Evolutionary conservation across 2,888 invertebrate species (phyloP).

Genomic region (Cynaeus angustus): DNA sequence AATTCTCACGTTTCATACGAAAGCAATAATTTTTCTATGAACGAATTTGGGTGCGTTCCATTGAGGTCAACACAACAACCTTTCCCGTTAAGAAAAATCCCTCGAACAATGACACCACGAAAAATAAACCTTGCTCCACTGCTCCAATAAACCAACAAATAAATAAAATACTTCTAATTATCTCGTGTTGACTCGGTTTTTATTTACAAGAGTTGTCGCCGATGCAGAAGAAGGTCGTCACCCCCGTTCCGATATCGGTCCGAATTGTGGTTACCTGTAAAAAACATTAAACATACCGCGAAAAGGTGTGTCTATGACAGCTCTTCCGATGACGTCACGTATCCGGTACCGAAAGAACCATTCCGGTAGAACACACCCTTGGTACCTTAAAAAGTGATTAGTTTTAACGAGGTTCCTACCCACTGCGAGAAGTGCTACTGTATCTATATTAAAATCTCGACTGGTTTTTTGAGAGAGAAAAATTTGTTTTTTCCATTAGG

Average conservation of each 20-base stretch:
- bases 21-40: conserved; percentile 1
- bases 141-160: conserved; percentile 41
- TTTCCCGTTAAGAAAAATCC: conserved; percentile 29
- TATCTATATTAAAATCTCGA: conserved; percentile 63
- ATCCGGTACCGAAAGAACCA: conserved; percentile 55
- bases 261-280: conserved; percentile 44
- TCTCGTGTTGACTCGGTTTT: conserved; percentile 23
- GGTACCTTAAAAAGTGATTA: conserved; percentile 21
- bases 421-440: conserved; percentile 13
- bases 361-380: conserved; percentile 27
- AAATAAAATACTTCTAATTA: conserved; percentile 46
- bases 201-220: conserved; percentile 24
- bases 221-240: conserved; percentile 28
- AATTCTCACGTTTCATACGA: background rate
- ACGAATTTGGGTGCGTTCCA: conserved; percentile 28
- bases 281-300: conserved; percentile 61
- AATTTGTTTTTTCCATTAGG: conserved; percentile 13
- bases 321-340: conserved; percentile 62
- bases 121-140: conserved; percentile 43
- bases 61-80: conserved; percentile 27
- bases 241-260: conserved; percentile 25
- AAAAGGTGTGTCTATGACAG: conserved; percentile 61
- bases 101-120: conserved; percentile 28
- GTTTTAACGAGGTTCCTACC: conserved; percentile 22
- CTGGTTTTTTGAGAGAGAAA: conserved; percentile 12